Evolutionary conservation across 2,113 vertebrate genomes (phyloP).

Genomic region (Morone saxatilis): DNA sequence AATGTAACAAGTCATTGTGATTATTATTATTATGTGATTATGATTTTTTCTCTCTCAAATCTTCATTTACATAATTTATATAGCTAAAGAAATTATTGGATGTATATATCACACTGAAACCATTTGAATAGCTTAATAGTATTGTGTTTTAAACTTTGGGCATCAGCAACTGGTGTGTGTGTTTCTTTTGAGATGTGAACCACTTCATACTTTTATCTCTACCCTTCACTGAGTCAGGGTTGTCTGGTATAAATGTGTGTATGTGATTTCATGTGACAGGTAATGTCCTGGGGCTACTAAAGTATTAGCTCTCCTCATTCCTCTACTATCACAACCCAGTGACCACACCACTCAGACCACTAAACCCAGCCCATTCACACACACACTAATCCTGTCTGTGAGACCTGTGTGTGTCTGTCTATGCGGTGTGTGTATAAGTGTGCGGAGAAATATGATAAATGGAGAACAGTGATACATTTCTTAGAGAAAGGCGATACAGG

Average conservation of each 20-base stretch:
- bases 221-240: background rate
- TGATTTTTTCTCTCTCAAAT: background rate
- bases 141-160: background rate
- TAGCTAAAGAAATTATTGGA: background rate
- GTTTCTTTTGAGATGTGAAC: background rate
- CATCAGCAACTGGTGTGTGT: background rate
- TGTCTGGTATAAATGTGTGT: background rate
- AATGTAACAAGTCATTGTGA: background rate
- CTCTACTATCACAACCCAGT: constrained; percentile 25
- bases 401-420: constrained; percentile 1
- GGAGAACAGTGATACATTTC: background rate
- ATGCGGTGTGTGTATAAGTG: background rate
- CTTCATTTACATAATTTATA: background rate
- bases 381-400: constrained; percentile 32
- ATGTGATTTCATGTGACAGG: constrained; percentile 55
- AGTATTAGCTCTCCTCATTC: constrained; percentile 41
- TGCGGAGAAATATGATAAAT: background rate
- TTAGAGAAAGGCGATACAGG: background rate
- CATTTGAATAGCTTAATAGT: background rate
- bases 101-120: background rate
- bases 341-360: constrained; percentile 13
- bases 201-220: background rate
- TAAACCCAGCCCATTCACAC: constrained; percentile 25
- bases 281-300: constrained; percentile 19
- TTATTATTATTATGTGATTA: background rate